phyloP scores from a whole-genome alignment of 2,113 vertebrate species.

The Lophochroa leadbeateri region DNA sequence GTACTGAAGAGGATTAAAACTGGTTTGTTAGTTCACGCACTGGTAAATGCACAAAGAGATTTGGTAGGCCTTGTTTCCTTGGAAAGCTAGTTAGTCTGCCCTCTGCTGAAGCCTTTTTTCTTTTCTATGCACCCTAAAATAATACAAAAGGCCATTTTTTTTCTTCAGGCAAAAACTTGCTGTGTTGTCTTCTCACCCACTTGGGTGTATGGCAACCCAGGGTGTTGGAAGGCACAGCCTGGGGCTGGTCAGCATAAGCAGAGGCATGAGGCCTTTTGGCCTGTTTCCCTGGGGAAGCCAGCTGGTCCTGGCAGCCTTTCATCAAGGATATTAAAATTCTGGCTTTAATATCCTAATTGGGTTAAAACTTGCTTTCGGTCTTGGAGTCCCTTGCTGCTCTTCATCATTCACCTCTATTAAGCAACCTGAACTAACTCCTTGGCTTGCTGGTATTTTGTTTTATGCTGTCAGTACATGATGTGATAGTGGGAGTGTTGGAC shows the following conservation, averaged over 20 bases:
- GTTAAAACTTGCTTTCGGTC: neutral
- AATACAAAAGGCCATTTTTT: neutral
- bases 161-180: neutral
- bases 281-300: neutral
- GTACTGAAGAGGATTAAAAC: neutral
- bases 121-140: neutral
- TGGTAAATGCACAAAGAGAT: fast-evolving
- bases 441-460: neutral
- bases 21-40: neutral
- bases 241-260: fast-evolving
- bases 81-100: neutral
- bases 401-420: neutral
- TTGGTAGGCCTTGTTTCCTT: neutral
- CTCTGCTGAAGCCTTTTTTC: neutral
- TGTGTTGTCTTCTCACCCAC: neutral
- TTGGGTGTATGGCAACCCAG: fast-evolving
- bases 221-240: neutral
- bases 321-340: neutral
- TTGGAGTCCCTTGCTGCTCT: neutral
- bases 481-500: neutral
- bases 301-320: neutral
- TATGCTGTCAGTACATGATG: fast-evolving
- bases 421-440: neutral
- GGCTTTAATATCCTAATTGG: neutral
- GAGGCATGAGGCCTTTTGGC: fast-evolving